Percentiles rank a stretch among this genome's conserved stretches.
Conservation (phyloP, 1,140 invertebrate genomes). For the Amphibalanus amphitrite region DNA sequence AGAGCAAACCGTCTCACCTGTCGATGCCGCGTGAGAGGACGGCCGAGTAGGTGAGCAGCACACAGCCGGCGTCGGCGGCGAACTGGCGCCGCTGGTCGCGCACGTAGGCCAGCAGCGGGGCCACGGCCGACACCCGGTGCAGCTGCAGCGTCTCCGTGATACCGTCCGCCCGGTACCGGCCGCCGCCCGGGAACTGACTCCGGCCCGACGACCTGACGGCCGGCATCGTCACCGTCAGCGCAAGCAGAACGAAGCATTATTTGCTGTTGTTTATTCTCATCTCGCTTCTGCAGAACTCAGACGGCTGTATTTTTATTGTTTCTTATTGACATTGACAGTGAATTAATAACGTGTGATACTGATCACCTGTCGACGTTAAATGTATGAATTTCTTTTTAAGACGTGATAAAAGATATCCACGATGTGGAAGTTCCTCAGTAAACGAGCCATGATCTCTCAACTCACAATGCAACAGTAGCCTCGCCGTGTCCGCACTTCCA, state of each 20-base stretch:
- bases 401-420: too few relatives aligned
- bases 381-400: too few relatives aligned
- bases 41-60: constrained; percentile 29
- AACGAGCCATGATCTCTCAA: too few relatives aligned
- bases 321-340: too few relatives aligned
- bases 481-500: constrained; percentile 22
- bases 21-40: constrained; percentile 22
- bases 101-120: constrained; percentile 21
- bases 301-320: too few relatives aligned
- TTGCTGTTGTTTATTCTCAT: too few relatives aligned
- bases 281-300: too few relatives aligned
- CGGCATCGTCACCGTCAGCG: too few relatives aligned
- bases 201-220: neutral
- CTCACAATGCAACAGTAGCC: constrained; percentile 16
- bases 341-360: too few relatives aligned
- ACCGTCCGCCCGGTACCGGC: constrained; percentile 25
- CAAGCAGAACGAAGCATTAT: too few relatives aligned
- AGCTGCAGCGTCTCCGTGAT: constrained; percentile 28
- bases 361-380: too few relatives aligned
- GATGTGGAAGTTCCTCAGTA: too few relatives aligned
- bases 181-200: constrained; percentile 10
- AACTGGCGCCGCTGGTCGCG: constrained; percentile 22
- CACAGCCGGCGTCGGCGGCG: constrained; percentile 25
- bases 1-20: neutral
- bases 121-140: constrained; percentile 21